Percentiles rank a stretch among this genome's conserved stretches.
phyloP scores from a whole-genome alignment of 2,797 vertebrate genomes.

The Poecilia wingei region DNA sequence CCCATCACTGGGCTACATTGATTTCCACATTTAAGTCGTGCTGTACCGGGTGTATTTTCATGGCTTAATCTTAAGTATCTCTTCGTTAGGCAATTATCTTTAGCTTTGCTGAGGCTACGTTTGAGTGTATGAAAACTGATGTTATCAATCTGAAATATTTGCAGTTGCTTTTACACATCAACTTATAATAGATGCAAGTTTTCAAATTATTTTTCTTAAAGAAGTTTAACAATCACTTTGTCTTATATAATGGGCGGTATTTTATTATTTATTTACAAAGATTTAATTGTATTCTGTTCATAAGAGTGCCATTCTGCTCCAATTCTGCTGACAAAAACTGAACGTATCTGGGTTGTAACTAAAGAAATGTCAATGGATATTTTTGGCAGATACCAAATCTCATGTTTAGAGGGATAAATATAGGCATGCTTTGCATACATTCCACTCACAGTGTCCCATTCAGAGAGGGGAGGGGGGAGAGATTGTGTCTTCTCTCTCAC shows the following conservation, averaged over 20 bases:
- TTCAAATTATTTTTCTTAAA: background rate
- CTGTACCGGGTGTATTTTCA: slow-evolving; percentile 1
- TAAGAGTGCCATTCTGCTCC: background rate
- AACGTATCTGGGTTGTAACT: background rate
- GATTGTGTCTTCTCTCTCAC: background rate
- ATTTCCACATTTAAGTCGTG: background rate
- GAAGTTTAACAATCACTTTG: background rate
- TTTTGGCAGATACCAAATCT: slow-evolving; percentile 11
- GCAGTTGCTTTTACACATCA: background rate
- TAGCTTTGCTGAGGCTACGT: background rate
- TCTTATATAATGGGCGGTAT: background rate
- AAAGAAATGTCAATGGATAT: slow-evolving; percentile 14
- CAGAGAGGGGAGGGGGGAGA: background rate
- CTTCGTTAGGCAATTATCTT: background rate
- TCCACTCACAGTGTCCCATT: background rate
- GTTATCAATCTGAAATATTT: background rate
- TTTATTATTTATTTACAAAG: background rate
- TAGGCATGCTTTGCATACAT: slow-evolving; percentile 8
- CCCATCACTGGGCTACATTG: background rate
- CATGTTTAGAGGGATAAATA: slow-evolving; percentile 17
- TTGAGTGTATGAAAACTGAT: background rate
- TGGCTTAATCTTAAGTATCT: background rate
- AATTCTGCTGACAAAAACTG: background rate
- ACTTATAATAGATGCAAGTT: background rate
- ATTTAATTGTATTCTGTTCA: background rate